Base-by-base conservation (phyloP, 2,113 vertebrate genomes). In the Suricata suricatta region DNA sequence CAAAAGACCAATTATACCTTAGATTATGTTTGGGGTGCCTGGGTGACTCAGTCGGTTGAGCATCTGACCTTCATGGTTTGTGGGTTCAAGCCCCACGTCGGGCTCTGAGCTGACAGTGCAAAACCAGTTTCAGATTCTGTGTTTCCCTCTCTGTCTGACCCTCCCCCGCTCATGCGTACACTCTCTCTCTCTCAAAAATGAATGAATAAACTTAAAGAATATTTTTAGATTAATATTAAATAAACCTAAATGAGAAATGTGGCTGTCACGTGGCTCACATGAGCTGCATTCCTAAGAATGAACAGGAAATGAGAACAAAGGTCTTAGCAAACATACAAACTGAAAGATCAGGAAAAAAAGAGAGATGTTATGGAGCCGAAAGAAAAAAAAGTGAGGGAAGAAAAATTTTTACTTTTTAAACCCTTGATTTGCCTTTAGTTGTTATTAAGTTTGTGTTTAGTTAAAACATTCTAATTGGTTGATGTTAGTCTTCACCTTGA, bases 351-450 rank as follows among this genome's bases (percentile, higher is more conserved):
- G 41, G 38, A 14, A 64, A 69, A 76, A 41, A 41, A 38, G 2
- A 63, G 41, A 69, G 13, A 76, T 8, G 12, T 93, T 14, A 50
- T 14, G 21, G 63, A 74, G 12, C 35, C 52, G 50, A 66, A 35
- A 77, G 90, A 86, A 72, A 90, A 87, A 29, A 50, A 92, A 63
- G 17, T 7, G 31, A 83, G 25, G 29, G 85, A 33, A 64, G 29
- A 27, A 80, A 89, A 47, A 72, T 38, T 92, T 95, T 79, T 84
- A 33, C 88, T 84, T 95, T 93, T 25, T 68, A 95, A 86, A 86
- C 74, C 21, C 4, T 23, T 77, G 35, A 86, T 66, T 86, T 50
- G 71, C 10, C 19, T 27, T 89, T 89, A 14, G 11, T 79, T 90
- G 25, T 47, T 80, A 64, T 31, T 21, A 77, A 92, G 69, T 76